These are phyloP conservation scores for Pogonocichla stellata DNA, from an alignment of 2,113 vertebrate genomes.

Conservation along the genomic window DNA sequence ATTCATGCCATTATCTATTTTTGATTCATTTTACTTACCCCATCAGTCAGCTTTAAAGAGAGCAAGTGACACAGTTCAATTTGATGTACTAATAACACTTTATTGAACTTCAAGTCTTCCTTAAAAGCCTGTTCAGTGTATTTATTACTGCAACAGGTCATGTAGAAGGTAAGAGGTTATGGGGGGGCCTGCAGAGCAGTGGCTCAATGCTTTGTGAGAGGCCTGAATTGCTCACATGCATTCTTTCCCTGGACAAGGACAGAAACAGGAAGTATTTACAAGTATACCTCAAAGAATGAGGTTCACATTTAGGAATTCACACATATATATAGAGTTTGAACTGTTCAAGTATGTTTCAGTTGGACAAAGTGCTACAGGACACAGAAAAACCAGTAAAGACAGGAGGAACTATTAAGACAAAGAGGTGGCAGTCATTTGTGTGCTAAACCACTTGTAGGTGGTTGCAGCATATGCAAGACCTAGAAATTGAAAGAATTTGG, in stretches of 20 bases:
- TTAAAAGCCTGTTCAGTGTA: slow-evolving; percentile 26
- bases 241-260: not conserved
- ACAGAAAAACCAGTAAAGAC: slow-evolving; percentile 66
- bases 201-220: not conserved
- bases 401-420: slow-evolving; percentile 55
- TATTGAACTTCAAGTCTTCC: slow-evolving; percentile 40
- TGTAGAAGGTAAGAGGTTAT: not conserved
- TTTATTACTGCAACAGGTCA: not conserved
- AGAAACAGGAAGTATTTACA: slow-evolving; percentile 71
- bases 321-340: slow-evolving; percentile 66
- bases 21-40: not conserved
- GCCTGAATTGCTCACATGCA: not conserved
- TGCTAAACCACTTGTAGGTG: not conserved
- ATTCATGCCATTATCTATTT: not conserved
- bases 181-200: not conserved
- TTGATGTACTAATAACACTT: not conserved
- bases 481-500: slow-evolving; percentile 86
- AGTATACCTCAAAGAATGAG: not conserved
- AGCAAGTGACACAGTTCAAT: not conserved
- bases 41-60: not conserved
- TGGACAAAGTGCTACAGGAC: slow-evolving; percentile 77
- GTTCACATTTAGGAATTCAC: slow-evolving; percentile 55
- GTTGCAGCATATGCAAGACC: not conserved
- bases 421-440: slow-evolving; percentile 1
- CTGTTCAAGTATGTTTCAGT: slow-evolving; percentile 77